phyloP scores from a whole-genome alignment of 2,113 vertebrate species.

The Piaya cayana region DNA sequence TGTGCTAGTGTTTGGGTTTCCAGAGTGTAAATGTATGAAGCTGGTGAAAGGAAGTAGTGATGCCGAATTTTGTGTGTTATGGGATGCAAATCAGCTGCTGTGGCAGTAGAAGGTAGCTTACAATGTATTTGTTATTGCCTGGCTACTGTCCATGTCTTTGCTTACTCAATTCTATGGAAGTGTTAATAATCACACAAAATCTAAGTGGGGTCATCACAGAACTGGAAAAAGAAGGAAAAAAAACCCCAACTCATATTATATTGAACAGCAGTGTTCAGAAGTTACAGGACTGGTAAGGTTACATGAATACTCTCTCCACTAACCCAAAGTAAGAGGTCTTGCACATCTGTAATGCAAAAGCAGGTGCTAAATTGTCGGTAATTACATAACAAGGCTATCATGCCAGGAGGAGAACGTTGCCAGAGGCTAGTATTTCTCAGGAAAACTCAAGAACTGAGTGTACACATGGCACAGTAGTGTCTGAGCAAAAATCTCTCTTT shows the following conservation, averaged over 20 bases:
- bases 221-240: background rate
- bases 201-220: background rate
- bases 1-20: background rate
- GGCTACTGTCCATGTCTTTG: background rate
- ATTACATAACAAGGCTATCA: background rate
- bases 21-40: too few relatives aligned
- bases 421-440: background rate
- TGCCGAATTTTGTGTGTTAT: background rate
- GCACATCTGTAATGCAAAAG: background rate
- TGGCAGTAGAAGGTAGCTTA: background rate
- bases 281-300: background rate
- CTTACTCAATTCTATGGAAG: background rate
- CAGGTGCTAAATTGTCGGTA: background rate
- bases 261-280: background rate
- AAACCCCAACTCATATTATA: accelerated
- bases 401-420: background rate
- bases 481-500: background rate
- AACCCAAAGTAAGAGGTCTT: background rate
- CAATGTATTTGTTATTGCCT: background rate
- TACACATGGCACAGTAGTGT: background rate
- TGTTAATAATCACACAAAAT: background rate
- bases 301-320: background rate
- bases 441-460: background rate
- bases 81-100: background rate
- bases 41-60: background rate